Evolutionary conservation across 2,797 vertebrate species (phyloP), one percentile per base, ranked within the genome.

Genomic region (Notolepis coatsorum): DNA sequence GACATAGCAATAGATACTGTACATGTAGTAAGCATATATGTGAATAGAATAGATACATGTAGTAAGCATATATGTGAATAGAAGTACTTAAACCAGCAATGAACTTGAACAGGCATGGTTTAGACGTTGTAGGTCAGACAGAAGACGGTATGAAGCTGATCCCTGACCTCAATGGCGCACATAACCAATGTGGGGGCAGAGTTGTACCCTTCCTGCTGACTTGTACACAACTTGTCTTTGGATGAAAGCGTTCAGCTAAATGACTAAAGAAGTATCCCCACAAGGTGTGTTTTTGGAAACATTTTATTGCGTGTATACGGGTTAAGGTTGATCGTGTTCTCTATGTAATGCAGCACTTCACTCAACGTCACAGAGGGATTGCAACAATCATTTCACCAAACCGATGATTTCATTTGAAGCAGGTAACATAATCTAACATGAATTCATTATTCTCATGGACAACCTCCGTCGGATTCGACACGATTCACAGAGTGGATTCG

Each of bases 231-330:
- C 6, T 8, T 35, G 35, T 37, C 15, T 7, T 37, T 37, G n/a
- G n/a, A n/a, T n/a, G n/a, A n/a, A n/a, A n/a, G n/a, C n/a, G n/a
- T n/a, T n/a, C n/a, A n/a, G n/a, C n/a, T 18, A 3, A 58, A 2
- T 0, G 20, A 56, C 13, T 41, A 37, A 53, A 52, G 61, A 54
- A 7, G 48, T 51, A 8, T 51, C 48, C 8, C 27, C 35, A 31
- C 30, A 51, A 31, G 35, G 35, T 23, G 3, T 41, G 35, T 18
- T 43, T 52, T 53, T 10, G 5, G 18, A 27, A 43, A 12, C 7
- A 20, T 73, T 89, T 90, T 84, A 88, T 88, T 89, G 84, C 79
- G 53, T 80, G 75, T 49, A 75, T 79, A 75, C 41, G 60, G 41
- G 61, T 81, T 72, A 79, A 77, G 61, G 73, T 78, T 70, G 37